A percentile compares a stretch with the other conserved stretches of the same genome.
Conservation (phyloP, 2,888 invertebrate species). For the Oscheius myriophilus region DNA sequence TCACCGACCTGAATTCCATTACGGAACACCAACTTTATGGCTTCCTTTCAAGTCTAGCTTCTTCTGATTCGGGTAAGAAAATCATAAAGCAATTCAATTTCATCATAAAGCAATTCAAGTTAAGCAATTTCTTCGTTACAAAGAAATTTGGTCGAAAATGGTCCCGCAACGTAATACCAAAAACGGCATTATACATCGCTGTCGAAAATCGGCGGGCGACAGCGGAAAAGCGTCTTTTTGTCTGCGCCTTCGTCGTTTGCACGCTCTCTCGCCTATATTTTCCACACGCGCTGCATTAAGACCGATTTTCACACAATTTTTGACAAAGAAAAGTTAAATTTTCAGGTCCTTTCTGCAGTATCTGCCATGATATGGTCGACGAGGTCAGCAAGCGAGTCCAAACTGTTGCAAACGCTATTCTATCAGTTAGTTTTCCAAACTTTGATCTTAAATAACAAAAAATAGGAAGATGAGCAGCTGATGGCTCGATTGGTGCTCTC, state of each 20-base stretch:
- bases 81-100: background rate
- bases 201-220: too few species aligned
- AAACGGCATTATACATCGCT: too few species aligned
- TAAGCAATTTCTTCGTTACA: too few species aligned
- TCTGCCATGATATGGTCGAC: slow-evolving; percentile 45
- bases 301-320: too few species aligned
- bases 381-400: slow-evolving; percentile 36
- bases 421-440: slow-evolving; percentile 19
- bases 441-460: background rate
- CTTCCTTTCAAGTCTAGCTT: slow-evolving; percentile 43
- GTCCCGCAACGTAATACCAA: background rate
- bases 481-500: slow-evolving; percentile 35
- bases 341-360: slow-evolving; percentile 49
- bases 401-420: slow-evolving; percentile 32
- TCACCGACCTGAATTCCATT: slow-evolving; percentile 43
- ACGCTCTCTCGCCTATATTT: too few species aligned
- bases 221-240: too few species aligned
- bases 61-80: slow-evolving; percentile 35
- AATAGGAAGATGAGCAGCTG: slow-evolving; percentile 41
- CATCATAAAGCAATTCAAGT: too few species aligned
- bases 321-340: too few species aligned
- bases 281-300: too few species aligned
- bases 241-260: too few species aligned
- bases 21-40: slow-evolving; percentile 53
- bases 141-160: background rate